phyloP scores from a whole-genome alignment of 2,797 vertebrate species.

The Danio aesculapii region DNA sequence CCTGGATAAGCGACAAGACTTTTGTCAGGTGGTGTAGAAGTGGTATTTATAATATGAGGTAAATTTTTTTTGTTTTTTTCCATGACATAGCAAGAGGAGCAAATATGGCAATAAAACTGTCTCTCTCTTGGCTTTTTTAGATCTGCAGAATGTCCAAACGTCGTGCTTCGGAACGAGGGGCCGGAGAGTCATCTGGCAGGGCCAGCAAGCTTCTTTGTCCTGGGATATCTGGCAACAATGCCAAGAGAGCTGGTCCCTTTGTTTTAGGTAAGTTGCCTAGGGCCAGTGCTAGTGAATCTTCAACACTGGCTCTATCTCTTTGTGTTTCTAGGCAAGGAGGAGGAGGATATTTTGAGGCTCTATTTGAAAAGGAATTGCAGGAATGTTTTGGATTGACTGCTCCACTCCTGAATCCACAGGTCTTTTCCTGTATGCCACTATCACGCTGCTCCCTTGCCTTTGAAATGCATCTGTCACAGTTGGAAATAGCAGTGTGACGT shows the following conservation, averaged over 20 bases:
- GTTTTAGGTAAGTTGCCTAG: conserved; percentile 88
- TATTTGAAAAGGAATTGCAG: conserved; percentile 74
- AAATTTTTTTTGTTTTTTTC: too few relatives aligned
- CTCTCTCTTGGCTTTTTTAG: conserved; percentile 61
- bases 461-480: conserved; percentile 34
- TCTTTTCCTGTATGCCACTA: conserved; percentile 1
- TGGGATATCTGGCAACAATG: conserved; percentile 93
- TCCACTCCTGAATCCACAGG: conserved; percentile 57
- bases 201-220: conserved; percentile 91
- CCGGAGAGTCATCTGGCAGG: conserved; percentile 92
- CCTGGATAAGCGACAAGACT: too few relatives aligned
- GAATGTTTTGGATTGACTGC: conserved; percentile 67
- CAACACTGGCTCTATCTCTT: not conserved
- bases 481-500: conserved; percentile 58
- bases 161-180: conserved; percentile 92
- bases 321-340: conserved; percentile 24
- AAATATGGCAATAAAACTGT: too few relatives aligned
- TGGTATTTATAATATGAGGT: too few relatives aligned
- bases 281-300: not conserved
- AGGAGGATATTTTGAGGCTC: conserved; percentile 35
- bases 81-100: too few relatives aligned
- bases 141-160: conserved; percentile 94
- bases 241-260: conserved; percentile 97
- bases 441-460: conserved; percentile 29
- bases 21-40: too few relatives aligned